phyloP scores from a whole-genome alignment of 1,140 invertebrate genomes.

The Acromyrmex charruanus region DNA sequence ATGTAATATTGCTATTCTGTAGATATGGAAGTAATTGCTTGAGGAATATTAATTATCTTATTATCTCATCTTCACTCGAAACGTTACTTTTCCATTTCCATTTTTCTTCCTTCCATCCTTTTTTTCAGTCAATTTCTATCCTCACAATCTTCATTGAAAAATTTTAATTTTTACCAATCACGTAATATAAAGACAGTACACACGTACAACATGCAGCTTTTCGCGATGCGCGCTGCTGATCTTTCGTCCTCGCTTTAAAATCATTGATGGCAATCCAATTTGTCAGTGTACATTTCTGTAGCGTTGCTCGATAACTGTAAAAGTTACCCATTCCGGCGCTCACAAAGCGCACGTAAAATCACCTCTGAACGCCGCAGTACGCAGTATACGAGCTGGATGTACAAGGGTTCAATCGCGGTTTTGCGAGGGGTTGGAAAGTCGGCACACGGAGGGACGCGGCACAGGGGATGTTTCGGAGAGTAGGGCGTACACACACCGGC shows the following conservation, averaged over 20 bases:
- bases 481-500: slow-evolving; percentile 70
- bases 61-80: background rate
- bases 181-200: background rate
- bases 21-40: background rate
- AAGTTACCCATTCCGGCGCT: slow-evolving; percentile 38
- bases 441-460: slow-evolving; percentile 65
- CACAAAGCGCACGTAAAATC: slow-evolving; percentile 58
- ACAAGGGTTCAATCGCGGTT: slow-evolving; percentile 77
- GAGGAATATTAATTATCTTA: background rate
- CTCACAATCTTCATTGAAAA: background rate
- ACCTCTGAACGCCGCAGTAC: slow-evolving; percentile 38
- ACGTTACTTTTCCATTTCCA: background rate
- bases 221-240: background rate
- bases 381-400: slow-evolving; percentile 61
- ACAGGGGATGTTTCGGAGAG: slow-evolving; percentile 72
- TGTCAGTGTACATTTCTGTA: slow-evolving; percentile 17
- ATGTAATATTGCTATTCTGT: background rate
- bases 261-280: slow-evolving; percentile 36
- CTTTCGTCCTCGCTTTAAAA: slow-evolving; percentile 16
- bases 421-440: slow-evolving; percentile 76
- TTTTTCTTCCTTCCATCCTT: background rate
- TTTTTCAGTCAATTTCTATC: background rate
- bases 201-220: background rate
- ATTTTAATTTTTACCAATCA: background rate
- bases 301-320: slow-evolving; percentile 37